phyloP scores from a whole-genome alignment of 1,140 invertebrate genomes.

The Drosophila littoralis region DNA sequence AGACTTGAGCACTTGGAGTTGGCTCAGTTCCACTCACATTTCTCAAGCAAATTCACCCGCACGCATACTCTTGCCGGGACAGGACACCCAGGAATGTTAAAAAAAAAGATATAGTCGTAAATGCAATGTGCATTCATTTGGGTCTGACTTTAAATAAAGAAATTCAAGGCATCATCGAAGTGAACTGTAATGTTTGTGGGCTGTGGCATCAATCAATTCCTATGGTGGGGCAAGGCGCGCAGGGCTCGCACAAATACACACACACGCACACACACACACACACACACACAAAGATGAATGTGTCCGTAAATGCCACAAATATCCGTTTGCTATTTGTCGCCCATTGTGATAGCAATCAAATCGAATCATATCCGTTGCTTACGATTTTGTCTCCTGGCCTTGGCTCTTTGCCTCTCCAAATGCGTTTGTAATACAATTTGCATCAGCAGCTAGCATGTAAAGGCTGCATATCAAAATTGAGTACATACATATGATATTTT shows the following conservation, averaged over 20 bases:
- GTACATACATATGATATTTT: too few species aligned
- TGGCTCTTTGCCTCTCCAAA: background rate
- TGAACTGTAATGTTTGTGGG: slow-evolving; percentile 42
- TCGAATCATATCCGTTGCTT: slow-evolving; percentile 72
- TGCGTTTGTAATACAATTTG: slow-evolving; percentile 62
- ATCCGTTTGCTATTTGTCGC: slow-evolving; percentile 63
- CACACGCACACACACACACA: slow-evolving; percentile 20
- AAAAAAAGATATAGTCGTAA: background rate
- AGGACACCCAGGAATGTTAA: background rate
- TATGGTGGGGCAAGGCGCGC: background rate
- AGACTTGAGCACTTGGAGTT: too few species aligned
- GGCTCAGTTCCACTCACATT: too few species aligned
- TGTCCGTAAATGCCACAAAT: slow-evolving; percentile 18
- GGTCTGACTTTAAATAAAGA: slow-evolving; percentile 13
- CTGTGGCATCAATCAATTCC: slow-evolving; percentile 44
- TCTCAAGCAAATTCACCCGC: too few species aligned
- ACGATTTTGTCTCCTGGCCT: slow-evolving; percentile 17
- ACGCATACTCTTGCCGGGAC: too few species aligned
- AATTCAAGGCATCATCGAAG: slow-evolving; percentile 32
- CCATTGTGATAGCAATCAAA: slow-evolving; percentile 76
- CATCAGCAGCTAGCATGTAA: slow-evolving; percentile 42
- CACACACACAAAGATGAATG: slow-evolving; percentile 18
- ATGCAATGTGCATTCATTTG: background rate
- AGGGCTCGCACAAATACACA: background rate
- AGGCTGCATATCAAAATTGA: slow-evolving; percentile 10